Evolutionary conservation across 37 sponge, comb jelly and placozoan genomes (phyloP).

Genomic region (Aplysina aerophoba): DNA sequence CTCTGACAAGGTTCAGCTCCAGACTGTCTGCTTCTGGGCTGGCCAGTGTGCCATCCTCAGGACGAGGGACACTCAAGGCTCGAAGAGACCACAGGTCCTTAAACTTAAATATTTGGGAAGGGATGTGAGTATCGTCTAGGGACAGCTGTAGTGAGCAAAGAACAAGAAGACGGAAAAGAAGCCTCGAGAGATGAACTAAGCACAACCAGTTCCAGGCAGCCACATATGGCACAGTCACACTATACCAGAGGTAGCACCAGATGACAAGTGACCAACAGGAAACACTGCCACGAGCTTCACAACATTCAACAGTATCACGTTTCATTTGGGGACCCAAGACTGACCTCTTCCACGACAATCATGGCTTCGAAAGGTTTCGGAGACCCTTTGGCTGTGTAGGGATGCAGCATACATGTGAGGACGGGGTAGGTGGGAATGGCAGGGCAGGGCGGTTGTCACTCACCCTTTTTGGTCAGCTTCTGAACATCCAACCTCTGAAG

Average conservation of each 20-base stretch:
- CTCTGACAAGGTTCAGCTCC: background rate
- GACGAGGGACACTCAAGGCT: constrained; percentile 69
- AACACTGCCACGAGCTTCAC: background rate
- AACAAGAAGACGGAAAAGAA: background rate
- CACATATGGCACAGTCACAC: too few relatives aligned
- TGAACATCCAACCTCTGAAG: constrained; percentile 72
- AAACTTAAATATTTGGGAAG: constrained; percentile 53
- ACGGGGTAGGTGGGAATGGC: background rate
- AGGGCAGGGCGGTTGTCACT: background rate
- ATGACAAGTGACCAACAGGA: background rate
- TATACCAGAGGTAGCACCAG: too few relatives aligned
- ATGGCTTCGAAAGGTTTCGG: constrained; percentile 76
- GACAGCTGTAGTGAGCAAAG: constrained; percentile 44
- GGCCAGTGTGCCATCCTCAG: constrained; percentile 65
- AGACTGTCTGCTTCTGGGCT: constrained; percentile 70
- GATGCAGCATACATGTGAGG: background rate
- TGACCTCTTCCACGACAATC: constrained; percentile 65
- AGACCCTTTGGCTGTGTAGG: constrained; percentile 51
- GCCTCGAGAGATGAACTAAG: background rate
- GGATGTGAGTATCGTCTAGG: constrained; percentile 57
- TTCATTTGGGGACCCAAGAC: too few relatives aligned
- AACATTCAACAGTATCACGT: too few relatives aligned
- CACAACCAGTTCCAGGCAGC: background rate
- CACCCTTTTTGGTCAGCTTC: constrained; percentile 73
- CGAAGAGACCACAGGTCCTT: constrained; percentile 70